Conservation (phyloP, 2,113 vertebrate genomes). For the Platichthys flesus region DNA sequence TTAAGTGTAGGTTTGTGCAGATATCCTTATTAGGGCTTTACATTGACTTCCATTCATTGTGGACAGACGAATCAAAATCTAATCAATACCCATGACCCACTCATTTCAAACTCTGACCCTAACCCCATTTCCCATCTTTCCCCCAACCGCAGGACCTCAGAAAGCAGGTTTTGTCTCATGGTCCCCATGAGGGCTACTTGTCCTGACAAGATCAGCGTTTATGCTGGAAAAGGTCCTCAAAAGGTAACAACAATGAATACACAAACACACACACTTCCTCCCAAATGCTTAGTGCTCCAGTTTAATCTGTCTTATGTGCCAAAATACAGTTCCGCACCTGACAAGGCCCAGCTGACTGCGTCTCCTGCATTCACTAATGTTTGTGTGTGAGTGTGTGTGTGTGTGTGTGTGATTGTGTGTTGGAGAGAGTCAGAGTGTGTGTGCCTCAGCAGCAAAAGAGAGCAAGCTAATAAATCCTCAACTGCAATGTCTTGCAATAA, state of each 20-base stretch:
- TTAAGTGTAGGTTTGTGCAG: too few relatives aligned
- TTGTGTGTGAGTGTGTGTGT: not conserved
- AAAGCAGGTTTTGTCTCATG: too few relatives aligned
- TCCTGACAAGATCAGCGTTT: too few relatives aligned
- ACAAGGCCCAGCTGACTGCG: slow-evolving; percentile 20
- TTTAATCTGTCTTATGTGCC: slow-evolving; percentile 37
- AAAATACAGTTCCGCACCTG: slow-evolving; percentile 51
- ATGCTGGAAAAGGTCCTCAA: too few relatives aligned
- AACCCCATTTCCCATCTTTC: too few relatives aligned
- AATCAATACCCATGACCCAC: too few relatives aligned
- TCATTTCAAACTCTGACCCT: too few relatives aligned
- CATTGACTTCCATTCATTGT: too few relatives aligned
- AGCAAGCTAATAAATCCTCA: slow-evolving; percentile 56
- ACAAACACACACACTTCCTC: not conserved
- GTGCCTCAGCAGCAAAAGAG: slow-evolving; percentile 22
- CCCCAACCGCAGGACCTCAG: too few relatives aligned
- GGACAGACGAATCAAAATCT: too few relatives aligned
- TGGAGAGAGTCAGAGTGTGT: not conserved
- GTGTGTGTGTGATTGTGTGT: not conserved
- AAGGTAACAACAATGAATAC: not conserved
- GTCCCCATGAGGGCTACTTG: too few relatives aligned
- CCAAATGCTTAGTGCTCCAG: slow-evolving; percentile 26
- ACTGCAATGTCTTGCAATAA: slow-evolving; percentile 31
- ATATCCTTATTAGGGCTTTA: too few relatives aligned
- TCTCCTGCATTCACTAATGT: not conserved